These are phyloP conservation scores for Latrodectus elegans DNA, from an alignment of 2,888 invertebrate species.

Conservation along the genomic window DNA sequence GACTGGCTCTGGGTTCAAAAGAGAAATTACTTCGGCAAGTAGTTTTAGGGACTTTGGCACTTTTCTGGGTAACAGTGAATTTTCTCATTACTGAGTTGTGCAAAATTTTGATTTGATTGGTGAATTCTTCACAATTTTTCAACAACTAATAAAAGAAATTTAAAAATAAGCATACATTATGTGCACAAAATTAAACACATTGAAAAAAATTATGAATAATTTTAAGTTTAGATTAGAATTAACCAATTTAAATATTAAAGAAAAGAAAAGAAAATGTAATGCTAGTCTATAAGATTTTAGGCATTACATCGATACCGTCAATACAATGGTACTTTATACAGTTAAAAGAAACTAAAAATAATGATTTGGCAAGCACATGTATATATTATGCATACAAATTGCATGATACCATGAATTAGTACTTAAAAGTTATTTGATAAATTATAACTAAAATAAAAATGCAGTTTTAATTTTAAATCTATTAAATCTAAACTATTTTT, in stretches of 20 bases:
- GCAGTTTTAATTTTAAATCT: no score
- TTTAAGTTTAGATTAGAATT: background rate
- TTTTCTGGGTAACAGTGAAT: slow-evolving; percentile 16
- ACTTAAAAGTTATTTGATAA: no score
- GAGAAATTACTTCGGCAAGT: background rate
- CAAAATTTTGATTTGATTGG: slow-evolving; percentile 22
- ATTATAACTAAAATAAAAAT: no score
- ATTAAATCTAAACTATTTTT: no score
- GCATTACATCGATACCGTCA: no score
- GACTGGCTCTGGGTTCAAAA: slow-evolving; percentile 15
- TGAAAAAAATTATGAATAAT: slow-evolving; percentile 1
- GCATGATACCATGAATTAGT: no score
- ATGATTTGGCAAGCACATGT: background rate
- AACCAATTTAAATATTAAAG: background rate
- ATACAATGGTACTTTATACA: no score
- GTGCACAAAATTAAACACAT: no score
- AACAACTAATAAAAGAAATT: slow-evolving; percentile 25
- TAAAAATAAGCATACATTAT: no score
- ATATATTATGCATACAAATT: background rate
- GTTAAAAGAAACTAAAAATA: background rate
- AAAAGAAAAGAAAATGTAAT: no score
- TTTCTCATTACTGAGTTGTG: slow-evolving; percentile 18
- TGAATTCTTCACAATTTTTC: slow-evolving; percentile 1
- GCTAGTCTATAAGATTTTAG: no score
- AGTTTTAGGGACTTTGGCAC: background rate